Base-by-base conservation (phyloP, 2,888 invertebrate species). In the Xestia c-nigrum region DNA sequence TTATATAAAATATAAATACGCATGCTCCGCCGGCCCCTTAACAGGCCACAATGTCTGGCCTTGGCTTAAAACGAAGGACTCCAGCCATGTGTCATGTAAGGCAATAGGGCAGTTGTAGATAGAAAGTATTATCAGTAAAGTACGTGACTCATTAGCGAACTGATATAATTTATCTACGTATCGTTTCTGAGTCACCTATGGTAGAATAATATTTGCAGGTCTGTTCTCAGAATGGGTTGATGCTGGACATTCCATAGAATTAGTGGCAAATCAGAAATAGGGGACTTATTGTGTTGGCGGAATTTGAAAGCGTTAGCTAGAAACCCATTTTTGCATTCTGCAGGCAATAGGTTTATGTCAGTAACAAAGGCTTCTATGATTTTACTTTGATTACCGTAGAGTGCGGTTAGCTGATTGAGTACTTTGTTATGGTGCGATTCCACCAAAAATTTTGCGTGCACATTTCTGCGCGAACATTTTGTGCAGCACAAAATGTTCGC, bases 121-220 rank as follows among this genome's bases (percentile, higher is more conserved):
- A 57, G 16, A 78, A 57, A 70, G 3, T 64, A 9, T 47, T 57
- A 73, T 78, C 46, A 50, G 10, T 43, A 43, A 52, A 57, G 24
- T 47, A n/a, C 6, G 12, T 79, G 71, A 81, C 46, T 74, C 67
- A 81, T 74, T 71, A 74, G 12, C 21, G 31, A 19, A 40, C 14
- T 46, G 73, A 74, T 79, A 46, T 64, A 43, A 68, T 21, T 57
- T 68, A 70, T 71, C 47, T 66, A 66, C 24, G 16, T 67, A 46
- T 31, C 19, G 24, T 12, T 38, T 31, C 3, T 78, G 82, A 72
- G 43, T 81, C 81, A 81, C 19, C 57, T 55, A 31, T 7, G 24
- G 59, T 59, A 38, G 3, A 14, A 76, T 50, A 24, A 52, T 64
- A 57, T 68, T 57, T 21, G 31, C 38, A 14, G 5, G 24, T 55